These are phyloP conservation scores for Periparus ater DNA, from an alignment of 2,797 vertebrate genomes.

Conservation along the genomic window DNA sequence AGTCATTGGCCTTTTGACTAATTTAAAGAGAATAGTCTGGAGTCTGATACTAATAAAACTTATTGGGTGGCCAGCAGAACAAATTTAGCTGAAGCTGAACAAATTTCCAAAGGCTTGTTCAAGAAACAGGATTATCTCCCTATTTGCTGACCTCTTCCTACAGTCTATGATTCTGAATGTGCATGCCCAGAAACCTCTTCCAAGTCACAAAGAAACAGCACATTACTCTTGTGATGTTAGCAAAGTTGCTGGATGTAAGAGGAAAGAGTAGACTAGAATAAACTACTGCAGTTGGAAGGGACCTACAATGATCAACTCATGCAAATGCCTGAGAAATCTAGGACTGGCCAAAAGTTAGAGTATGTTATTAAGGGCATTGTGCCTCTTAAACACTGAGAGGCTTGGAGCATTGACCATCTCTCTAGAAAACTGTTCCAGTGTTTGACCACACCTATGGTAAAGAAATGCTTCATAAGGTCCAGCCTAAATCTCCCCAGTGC, in stretches of 20 bases:
- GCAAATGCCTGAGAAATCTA: not conserved
- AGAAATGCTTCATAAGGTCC: not conserved
- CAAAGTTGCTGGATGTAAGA: not conserved
- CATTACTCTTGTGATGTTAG: not conserved
- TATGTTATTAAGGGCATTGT: not conserved
- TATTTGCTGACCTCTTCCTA: conserved; percentile 22
- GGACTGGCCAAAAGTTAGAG: not conserved
- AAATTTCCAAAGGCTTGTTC: not conserved
- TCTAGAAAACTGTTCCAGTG: not conserved
- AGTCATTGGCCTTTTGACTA: conserved; percentile 16
- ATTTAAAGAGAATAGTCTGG: conserved; percentile 41
- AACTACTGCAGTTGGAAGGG: not conserved
- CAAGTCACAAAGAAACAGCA: not conserved
- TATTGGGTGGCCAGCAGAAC: conserved; percentile 24
- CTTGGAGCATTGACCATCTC: not conserved
- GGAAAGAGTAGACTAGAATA: not conserved
- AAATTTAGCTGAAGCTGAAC: conserved; percentile 27
- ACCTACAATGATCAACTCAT: not conserved
- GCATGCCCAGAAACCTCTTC: not conserved
- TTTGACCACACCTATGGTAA: not conserved
- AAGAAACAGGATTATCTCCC: not conserved
- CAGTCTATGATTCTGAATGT: not conserved
- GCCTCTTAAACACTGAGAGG: not conserved
- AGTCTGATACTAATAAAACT: conserved; percentile 60
- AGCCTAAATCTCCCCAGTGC: not conserved